Evolutionary conservation across 2,888 invertebrate genomes (phyloP), one percentile per base, ranked within the genome.

Genomic region (Altica lythri): DNA sequence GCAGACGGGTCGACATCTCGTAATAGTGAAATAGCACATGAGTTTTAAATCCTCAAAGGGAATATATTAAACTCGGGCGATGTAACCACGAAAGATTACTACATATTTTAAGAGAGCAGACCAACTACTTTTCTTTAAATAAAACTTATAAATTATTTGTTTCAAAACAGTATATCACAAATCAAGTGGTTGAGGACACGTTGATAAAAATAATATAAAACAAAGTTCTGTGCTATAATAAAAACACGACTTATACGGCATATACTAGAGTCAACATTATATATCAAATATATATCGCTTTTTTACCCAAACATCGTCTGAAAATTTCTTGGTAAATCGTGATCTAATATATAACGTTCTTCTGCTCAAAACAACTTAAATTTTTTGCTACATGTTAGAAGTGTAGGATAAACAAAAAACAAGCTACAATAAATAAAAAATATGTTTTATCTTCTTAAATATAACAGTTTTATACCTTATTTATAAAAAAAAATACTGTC

Each of bases 11-110:
- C 35, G 16, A 14, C 46, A 25, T 13, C 6, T 14, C 17, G 22
- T 34, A 30, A 34, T 14, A 22, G 14, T 34, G 45, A 45, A 30
- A 34, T 14, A 22, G 14, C 22, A 34, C 32, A 30, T 27, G 19
- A 25, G 45, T 12, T 45, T 34, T 10, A 46, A 46, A 46, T 46
- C 17, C 14, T 35, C 35, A 27, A 35, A 35, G 18, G 35, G 34
- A 34, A 16, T 6, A 34, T 34, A 16, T 34, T 16, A 16, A 34
- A 34, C 16, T 2, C 16, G 16, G 34, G 34, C 34, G 34, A 12
- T 30, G 12, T 13, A 30, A 13, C 30, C 30, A 30, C 10, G 8
- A 30, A 12, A 30, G 30, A 30, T 30, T 30, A 30, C 10, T 30
- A 30, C 30, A 30, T 30, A 30, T 30, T 30, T 30, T 30, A 30